Conservation (phyloP, 2,113 vertebrate species). For the Osmerus mordax region DNA sequence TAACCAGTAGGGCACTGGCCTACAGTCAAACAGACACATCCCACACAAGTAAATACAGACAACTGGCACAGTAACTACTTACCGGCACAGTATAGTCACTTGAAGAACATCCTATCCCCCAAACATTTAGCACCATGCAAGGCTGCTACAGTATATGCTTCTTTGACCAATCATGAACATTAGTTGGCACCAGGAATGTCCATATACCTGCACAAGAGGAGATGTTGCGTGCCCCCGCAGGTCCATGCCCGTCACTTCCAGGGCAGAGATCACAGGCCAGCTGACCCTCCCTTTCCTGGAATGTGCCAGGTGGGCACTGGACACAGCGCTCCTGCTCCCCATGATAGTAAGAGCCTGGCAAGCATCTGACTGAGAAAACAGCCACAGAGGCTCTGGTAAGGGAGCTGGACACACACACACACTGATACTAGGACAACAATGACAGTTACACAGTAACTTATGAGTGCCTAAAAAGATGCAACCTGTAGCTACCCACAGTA, state of each 20-base stretch:
- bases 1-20: constrained; percentile 90
- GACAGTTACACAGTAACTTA: no score
- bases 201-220: constrained; percentile 86
- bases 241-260: constrained; percentile 89
- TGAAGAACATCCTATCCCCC: no score
- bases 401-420: constrained; percentile 18
- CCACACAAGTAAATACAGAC: not conserved
- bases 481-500: no score
- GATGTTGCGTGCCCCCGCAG: constrained; percentile 86
- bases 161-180: not conserved
- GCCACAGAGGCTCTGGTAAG: constrained; percentile 58
- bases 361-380: constrained; percentile 93
- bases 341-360: constrained; percentile 92
- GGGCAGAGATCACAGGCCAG: constrained; percentile 96
- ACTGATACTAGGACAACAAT: no score
- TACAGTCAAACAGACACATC: constrained; percentile 36
- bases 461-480: no score
- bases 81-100: not conserved
- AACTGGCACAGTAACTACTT: not conserved
- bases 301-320: constrained; percentile 90
- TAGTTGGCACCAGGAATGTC: not conserved
- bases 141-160: not conserved
- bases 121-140: no score
- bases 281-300: constrained; percentile 97
- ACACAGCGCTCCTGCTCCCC: constrained; percentile 93